These are phyloP conservation scores for Gasterosteus nipponicus DNA, from an alignment of 2,113 vertebrate genomes.

Conservation along the genomic window DNA sequence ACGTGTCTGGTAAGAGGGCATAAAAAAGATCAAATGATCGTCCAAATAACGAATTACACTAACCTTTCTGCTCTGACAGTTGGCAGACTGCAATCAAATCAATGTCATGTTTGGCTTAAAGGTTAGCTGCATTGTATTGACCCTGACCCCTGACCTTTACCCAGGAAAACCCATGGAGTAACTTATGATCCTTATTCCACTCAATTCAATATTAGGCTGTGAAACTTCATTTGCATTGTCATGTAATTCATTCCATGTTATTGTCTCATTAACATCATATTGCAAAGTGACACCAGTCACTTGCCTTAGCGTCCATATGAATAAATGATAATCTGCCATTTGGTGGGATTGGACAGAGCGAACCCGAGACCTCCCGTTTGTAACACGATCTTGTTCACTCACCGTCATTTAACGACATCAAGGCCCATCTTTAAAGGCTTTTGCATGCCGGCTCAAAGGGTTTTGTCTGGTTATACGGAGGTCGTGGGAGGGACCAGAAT, in stretches of 20 bases:
- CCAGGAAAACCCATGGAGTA: background rate
- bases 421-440: background rate
- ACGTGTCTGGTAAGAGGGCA: background rate
- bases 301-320: background rate
- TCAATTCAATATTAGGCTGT: background rate
- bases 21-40: background rate
- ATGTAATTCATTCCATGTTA: background rate
- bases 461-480: background rate
- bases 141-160: background rate
- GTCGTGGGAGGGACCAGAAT: background rate
- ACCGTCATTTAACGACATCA: background rate
- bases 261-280: background rate
- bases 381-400: background rate
- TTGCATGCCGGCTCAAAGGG: background rate
- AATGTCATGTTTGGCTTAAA: background rate
- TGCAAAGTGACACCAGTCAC: background rate
- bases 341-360: background rate
- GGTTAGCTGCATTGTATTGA: background rate
- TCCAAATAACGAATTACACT: background rate
- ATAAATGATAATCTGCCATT: too few species aligned
- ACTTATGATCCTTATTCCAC: background rate
- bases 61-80: constrained; percentile 25
- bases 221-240: background rate
- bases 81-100: constrained; percentile 19
- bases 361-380: constrained; percentile 28